Base-by-base conservation (phyloP, 2,797 vertebrate species). In the Microcaecilia unicolor region DNA sequence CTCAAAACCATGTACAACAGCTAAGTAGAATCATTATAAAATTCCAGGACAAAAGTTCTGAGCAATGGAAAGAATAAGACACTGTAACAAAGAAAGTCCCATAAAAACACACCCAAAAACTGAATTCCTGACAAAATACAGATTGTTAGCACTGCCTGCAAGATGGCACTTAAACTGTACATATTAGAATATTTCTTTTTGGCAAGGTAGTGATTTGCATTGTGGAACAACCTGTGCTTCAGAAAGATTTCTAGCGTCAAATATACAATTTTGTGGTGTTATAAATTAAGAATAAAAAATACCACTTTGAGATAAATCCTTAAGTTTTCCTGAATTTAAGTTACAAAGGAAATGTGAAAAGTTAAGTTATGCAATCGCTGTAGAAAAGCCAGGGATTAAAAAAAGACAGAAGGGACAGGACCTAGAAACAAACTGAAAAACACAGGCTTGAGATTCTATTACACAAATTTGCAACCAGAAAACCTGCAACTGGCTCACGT, bases 401-500 rank as follows among this genome's bases (percentile, higher is more conserved):
- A 9, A 7, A 25, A 25, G 7, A 4, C 9, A n/a, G 15, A 15
- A n/a, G n/a, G n/a, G n/a, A n/a, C n/a, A n/a, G n/a, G n/a, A n/a
- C n/a, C n/a, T n/a, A 10, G 15, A 15, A n/a, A n/a, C n/a, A n/a
- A n/a, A n/a, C n/a, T n/a, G n/a, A n/a, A n/a, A n/a, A n/a, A n/a
- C n/a, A n/a, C n/a, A 46, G 37, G 51, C 38, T 34, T 23, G 12
- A 3, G 16, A 29, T 37, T 46, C 33, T 22, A n/a, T n/a, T n/a
- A n/a, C n/a, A n/a, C n/a, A n/a, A n/a, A n/a, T n/a, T n/a, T n/a
- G 26, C 36, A 12, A 31, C 41, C 47, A 44, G 29, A 49, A 62
- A 66, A 35, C 44, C 50, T 58, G 59, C 52, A 28, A 44, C 20
- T 58, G 42, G 34, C 40, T 35, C n/a, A n/a, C n/a, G n/a, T n/a